Base-by-base conservation (phyloP, 2,888 invertebrate species). In the Heliconius erato region DNA sequence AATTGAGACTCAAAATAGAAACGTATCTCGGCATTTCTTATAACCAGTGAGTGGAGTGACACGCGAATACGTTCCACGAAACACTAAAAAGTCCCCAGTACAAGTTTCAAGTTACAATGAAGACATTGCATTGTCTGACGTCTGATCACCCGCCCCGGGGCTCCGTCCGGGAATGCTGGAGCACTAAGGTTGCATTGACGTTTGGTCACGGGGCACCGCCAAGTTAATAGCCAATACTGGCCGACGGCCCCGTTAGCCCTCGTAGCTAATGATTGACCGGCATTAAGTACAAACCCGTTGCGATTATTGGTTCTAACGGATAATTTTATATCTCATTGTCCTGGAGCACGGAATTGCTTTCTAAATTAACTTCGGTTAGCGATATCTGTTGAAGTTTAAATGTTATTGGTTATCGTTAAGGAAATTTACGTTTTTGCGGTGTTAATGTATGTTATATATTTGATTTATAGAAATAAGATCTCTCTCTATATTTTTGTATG, bases 251-350 rank as follows among this genome's bases (percentile, higher is more conserved):
- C 95, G 95, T 95, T 95, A 95, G 94, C 92, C 95, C 95, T 95
- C 92, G 94, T 95, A 95, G 95, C 94, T 96, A 96, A 96, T 96
- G 96, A 96, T 96, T 95, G 96, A 93, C 95, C 93, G 92, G 95
- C 95, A 96, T 96, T 95, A 96, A 94, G 94, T 93, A 94, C 91
- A 91, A 94, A 90, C 95, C 95, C 94, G 94, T 94, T 92, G 94
- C 95, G 95, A 96, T 96, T 95, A 96, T 95, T 96, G 96, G 96
- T 95, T 95, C 96, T 95, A 95, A 95, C 95, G 95, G 96, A 95
- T 96, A 95, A 96, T 96, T 96, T 95, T 95, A 95, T 94, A 95
- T 95, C 93, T 95, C 93, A 96, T 95, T 96, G 96, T 96, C 96
- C 96, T 90, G 95, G 94, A 96, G 96, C 95, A 95, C 94, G 95